phyloP scores from a whole-genome alignment of 1,140 invertebrate genomes.

The Heliothis virescens region DNA sequence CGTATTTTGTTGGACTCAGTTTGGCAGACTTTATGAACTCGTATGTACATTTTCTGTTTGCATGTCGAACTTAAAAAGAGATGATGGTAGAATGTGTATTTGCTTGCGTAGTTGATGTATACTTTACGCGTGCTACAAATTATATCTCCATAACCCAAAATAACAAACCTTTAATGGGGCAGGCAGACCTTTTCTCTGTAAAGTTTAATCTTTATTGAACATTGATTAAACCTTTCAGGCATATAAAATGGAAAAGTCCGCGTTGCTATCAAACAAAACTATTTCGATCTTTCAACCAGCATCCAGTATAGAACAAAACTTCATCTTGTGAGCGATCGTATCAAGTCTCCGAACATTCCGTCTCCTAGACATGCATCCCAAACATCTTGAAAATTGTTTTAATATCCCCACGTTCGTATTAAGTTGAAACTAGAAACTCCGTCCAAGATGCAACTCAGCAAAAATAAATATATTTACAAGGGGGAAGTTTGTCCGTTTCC shows the following conservation, averaged over 20 bases:
- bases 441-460: slow-evolving; percentile 18
- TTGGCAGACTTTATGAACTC: neutral
- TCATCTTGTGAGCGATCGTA: neutral
- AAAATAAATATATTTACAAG: slow-evolving; percentile 49
- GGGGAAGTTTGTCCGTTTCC: slow-evolving; percentile 32
- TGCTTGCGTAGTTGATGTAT: too few relatives aligned
- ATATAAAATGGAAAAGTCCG: neutral
- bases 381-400: slow-evolving; percentile 35
- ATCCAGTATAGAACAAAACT: slow-evolving; percentile 7
- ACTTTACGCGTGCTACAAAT: too few relatives aligned
- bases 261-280: neutral
- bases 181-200: neutral
- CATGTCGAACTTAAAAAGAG: neutral
- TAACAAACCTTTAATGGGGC: too few relatives aligned
- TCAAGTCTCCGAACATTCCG: slow-evolving; percentile 2
- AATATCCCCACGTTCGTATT: slow-evolving; percentile 36
- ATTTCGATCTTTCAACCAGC: neutral
- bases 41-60: too few relatives aligned
- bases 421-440: slow-evolving; percentile 23
- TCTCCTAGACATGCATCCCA: neutral
- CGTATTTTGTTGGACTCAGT: slow-evolving; percentile 2
- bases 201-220: neutral
- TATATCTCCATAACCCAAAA: too few relatives aligned
- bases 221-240: neutral
- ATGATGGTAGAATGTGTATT: neutral